Conservation (phyloP, 1,140 invertebrate species). For the Megalonaias nervosa region DNA sequence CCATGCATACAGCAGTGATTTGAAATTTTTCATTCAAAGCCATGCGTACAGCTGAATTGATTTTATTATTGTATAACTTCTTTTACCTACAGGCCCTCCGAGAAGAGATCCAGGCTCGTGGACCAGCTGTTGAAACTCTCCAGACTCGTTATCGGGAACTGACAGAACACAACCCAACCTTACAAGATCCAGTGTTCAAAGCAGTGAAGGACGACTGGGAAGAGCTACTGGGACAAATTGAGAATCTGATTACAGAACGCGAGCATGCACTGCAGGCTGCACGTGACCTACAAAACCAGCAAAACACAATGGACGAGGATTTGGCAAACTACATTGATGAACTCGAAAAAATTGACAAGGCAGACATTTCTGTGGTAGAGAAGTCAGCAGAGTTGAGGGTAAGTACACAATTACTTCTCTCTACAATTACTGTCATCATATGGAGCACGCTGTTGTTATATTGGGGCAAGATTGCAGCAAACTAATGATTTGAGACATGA, state of each 20-base stretch:
- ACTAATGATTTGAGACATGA: too few relatives aligned
- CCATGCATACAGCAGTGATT: too few relatives aligned
- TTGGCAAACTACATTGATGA: slow-evolving; percentile 62
- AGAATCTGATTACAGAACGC: slow-evolving; percentile 57
- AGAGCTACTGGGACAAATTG: slow-evolving; percentile 61
- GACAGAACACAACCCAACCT: slow-evolving; percentile 61
- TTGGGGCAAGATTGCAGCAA: too few relatives aligned
- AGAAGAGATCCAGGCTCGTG: slow-evolving; percentile 58
- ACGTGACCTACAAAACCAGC: slow-evolving; percentile 54
- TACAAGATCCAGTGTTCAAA: slow-evolving; percentile 60
- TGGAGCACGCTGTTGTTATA: too few relatives aligned
- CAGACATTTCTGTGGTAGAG: slow-evolving; percentile 67
- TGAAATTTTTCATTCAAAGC: too few relatives aligned
- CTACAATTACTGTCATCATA: too few relatives aligned
- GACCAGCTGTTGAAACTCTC: slow-evolving; percentile 57
- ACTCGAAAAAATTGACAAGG: slow-evolving; percentile 62
- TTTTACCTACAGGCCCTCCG: slow-evolving; percentile 52
- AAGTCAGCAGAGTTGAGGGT: slow-evolving; percentile 81
- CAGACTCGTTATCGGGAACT: slow-evolving; percentile 52
- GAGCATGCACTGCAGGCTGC: slow-evolving; percentile 48
- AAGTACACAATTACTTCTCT: slow-evolving; percentile 19
- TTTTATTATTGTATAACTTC: not conserved
- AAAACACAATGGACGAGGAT: slow-evolving; percentile 63
- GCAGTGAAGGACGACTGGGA: slow-evolving; percentile 66
- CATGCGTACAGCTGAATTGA: too few relatives aligned